Evolutionary conservation across 2,113 vertebrate species (phyloP), one percentile per base, ranked within the genome.

Genomic region (Chelonoidis abingdonii): DNA sequence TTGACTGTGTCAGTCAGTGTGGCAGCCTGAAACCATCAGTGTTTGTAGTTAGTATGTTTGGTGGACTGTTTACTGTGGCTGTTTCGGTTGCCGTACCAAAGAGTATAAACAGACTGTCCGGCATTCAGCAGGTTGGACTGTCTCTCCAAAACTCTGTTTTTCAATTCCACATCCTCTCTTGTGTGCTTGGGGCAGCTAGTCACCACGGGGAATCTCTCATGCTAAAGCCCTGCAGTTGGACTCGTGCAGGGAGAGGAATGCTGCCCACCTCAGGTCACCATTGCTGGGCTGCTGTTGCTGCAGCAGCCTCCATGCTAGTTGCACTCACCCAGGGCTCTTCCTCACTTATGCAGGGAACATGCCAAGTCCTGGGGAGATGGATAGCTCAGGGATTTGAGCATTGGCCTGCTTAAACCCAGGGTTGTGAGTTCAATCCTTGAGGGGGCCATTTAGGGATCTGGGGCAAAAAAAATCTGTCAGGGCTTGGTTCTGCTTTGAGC

Each of bases 91-190:
- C 50, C 44, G 27, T 4, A 11, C 5, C 53, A 3, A 86, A 83
- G 89, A 24, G 38, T 52, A 62, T 11, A 72, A 11, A 21, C 9
- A 10, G 22, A 10, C 3, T 2, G 0, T 57, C 8, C 2, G 38
- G 5, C n/a, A 56, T 21, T 82, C 53, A 72, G 62, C 1, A 62
- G 59, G 76, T 88, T 87, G 17, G 35, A 84, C 78, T 53, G 22
- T 79, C 69, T 44, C 72, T 35, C 8, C 84, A 2, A 65, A 79
- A 29, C n/a, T 12, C 14, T 3, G 22, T 21, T 17, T 1, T 35
- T 21, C 50, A 29, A 47, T 24, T 19, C 41, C 21, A 75, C 72
- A 44, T 16, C 27, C 76, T 21, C n/a, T 31, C 35, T 10, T 47
- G 57, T 11, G 4, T 44, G 50, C 44, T 2, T 4, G 72, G 50